A percentile compares a stretch with the other conserved stretches of the same genome.
Evolutionary conservation across 2,888 invertebrate species (phyloP).

Genomic region (Mythimna vitellina): DNA sequence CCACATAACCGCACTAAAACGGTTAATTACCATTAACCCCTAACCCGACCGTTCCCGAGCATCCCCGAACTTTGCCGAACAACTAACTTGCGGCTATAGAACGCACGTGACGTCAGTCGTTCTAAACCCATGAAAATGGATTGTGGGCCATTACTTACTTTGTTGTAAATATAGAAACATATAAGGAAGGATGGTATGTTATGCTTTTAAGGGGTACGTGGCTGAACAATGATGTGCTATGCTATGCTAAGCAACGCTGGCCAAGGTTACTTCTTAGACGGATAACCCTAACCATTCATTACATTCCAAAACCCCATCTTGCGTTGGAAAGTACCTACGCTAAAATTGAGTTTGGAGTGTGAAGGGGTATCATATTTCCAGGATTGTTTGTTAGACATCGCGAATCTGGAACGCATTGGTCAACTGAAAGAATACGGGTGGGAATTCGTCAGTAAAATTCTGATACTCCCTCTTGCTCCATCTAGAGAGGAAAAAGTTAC

Average conservation of each 20-base stretch:
- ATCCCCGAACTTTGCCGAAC: slow-evolving; percentile 56
- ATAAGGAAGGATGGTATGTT: not conserved
- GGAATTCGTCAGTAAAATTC: too few relatives aligned
- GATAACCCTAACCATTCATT: too few relatives aligned
- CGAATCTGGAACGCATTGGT: too few relatives aligned
- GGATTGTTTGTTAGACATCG: too few relatives aligned
- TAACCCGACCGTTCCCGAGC: slow-evolving; percentile 60
- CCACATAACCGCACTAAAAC: slow-evolving; percentile 58
- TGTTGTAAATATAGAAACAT: slow-evolving; percentile 11
- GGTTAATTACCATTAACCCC: slow-evolving; percentile 76
- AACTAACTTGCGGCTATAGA: slow-evolving; percentile 74
- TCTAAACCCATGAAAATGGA: slow-evolving; percentile 57
- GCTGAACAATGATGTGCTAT: not conserved
- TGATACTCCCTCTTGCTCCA: too few relatives aligned
- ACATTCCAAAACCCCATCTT: too few relatives aligned
- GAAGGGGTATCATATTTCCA: too few relatives aligned
- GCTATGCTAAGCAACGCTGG: not conserved
- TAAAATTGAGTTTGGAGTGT: too few relatives aligned
- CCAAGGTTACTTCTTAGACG: not conserved
- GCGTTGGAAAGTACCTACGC: too few relatives aligned
- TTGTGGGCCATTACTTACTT: slow-evolving; percentile 33
- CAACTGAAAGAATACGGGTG: too few relatives aligned
- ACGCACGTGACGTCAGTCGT: slow-evolving; percentile 71
- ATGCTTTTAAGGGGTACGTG: not conserved
- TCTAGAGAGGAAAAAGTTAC: too few relatives aligned